Conservation (phyloP, 2,113 vertebrate genomes). For the Gadus macrocephalus region DNA sequence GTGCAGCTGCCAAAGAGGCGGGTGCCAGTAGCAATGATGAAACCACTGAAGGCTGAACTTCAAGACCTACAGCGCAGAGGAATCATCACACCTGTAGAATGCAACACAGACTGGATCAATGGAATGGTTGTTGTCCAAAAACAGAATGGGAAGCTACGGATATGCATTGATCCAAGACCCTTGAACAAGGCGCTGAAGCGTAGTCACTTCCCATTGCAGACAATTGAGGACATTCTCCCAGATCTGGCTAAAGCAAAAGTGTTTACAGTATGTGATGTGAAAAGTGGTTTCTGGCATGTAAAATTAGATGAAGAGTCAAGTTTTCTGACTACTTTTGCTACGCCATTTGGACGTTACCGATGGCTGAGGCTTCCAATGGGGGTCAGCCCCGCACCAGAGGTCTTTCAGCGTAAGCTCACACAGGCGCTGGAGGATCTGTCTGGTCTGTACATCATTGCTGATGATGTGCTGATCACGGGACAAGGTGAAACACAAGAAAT, state of each 20-base stretch:
- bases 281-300: neutral
- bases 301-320: neutral
- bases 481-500: constrained; percentile 18
- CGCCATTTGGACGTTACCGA: neutral
- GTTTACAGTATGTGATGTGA: neutral
- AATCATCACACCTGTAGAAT: constrained; percentile 20
- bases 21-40: neutral
- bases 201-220: constrained; percentile 11
- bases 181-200: constrained; percentile 19
- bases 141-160: constrained; percentile 8
- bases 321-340: neutral
- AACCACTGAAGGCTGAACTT: no score
- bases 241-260: constrained; percentile 21
- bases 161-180: constrained; percentile 20
- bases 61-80: constrained; percentile 2
- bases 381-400: constrained; percentile 10
- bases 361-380: neutral
- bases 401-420: constrained; percentile 23
- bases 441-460: constrained; percentile 18
- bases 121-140: constrained; percentile 4
- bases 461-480: constrained; percentile 25
- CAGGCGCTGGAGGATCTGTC: constrained; percentile 1
- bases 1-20: constrained; percentile 26
- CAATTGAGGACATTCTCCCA: constrained; percentile 21
- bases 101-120: constrained; percentile 21